Conservation (phyloP, 2,888 invertebrate genomes). For the Sarcophaga caerulescens region DNA sequence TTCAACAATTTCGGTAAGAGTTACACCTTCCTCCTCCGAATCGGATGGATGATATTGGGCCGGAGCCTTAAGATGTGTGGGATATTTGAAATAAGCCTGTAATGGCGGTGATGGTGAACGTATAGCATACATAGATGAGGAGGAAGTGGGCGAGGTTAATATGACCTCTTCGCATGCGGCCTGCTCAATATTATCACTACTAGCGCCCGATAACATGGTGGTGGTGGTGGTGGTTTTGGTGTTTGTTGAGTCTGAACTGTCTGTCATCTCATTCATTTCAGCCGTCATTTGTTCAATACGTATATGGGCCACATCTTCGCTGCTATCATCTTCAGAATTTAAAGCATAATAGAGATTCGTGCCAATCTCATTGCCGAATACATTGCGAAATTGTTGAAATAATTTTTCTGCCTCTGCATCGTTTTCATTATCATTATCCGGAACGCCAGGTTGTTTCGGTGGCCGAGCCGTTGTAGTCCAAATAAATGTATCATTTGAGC, state of each 20-base stretch:
- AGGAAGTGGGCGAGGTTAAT: slow-evolving; percentile 71
- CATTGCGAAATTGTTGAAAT: slow-evolving; percentile 73
- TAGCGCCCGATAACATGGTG: slow-evolving; percentile 61
- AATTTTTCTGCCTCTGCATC: slow-evolving; percentile 65
- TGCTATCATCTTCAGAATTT: slow-evolving; percentile 69
- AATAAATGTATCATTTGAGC: slow-evolving; percentile 78
- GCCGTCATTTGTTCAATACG: slow-evolving; percentile 75
- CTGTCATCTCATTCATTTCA: slow-evolving; percentile 72
- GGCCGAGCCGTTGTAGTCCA: slow-evolving; percentile 64
- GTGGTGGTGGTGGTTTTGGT: slow-evolving; percentile 64
- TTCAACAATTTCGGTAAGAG: slow-evolving; percentile 76
- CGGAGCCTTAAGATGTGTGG: slow-evolving; percentile 39
- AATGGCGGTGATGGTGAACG: slow-evolving; percentile 74
- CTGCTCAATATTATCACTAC: slow-evolving; percentile 40
- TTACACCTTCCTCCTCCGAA: slow-evolving; percentile 70
- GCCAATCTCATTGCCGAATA: slow-evolving; percentile 74
- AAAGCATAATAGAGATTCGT: slow-evolving; percentile 73
- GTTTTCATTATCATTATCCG: slow-evolving; percentile 36
- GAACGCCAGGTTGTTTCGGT: slow-evolving; percentile 37
- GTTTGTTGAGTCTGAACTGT: slow-evolving; percentile 58
- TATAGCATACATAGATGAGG: slow-evolving; percentile 75
- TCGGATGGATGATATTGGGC: slow-evolving; percentile 49
- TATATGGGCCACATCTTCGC: slow-evolving; percentile 72
- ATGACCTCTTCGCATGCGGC: slow-evolving; percentile 34
- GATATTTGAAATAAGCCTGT: slow-evolving; percentile 42